Conservation (phyloP, 2,113 vertebrate genomes). For the Antechinus stuartii region DNA sequence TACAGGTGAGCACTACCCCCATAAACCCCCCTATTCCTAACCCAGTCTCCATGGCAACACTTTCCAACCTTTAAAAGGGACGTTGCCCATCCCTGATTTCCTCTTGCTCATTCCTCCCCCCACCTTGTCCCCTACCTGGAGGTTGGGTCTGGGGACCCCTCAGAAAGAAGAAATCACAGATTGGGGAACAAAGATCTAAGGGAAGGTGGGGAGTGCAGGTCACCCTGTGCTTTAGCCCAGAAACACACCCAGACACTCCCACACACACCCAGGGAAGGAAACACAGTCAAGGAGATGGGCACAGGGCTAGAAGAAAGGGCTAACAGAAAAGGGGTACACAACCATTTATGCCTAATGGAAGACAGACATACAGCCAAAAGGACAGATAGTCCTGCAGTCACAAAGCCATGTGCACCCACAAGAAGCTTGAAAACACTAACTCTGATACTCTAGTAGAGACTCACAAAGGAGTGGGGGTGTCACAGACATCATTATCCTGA, state of each 20-base stretch:
- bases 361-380: constrained; percentile 22
- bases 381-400: constrained; percentile 58
- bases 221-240: neutral
- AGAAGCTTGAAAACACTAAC: neutral
- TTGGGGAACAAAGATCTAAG: constrained; percentile 11
- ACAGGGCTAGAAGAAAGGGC: constrained; percentile 34
- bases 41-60: constrained; percentile 52
- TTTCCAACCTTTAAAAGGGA: constrained; percentile 22
- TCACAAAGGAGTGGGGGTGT: constrained; percentile 10
- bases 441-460: constrained; percentile 17
- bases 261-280: constrained; percentile 52
- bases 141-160: constrained; percentile 5
- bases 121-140: constrained; percentile 28
- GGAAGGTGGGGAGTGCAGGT: neutral
- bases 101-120: constrained; percentile 39
- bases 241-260: constrained; percentile 53
- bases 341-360: constrained; percentile 59
- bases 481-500: constrained; percentile 66
- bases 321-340: constrained; percentile 31
- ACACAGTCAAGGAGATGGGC: neutral
- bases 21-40: neutral
- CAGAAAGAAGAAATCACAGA: constrained; percentile 34
- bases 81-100: constrained; percentile 10
- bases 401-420: constrained; percentile 44
- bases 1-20: constrained; percentile 70